Evolutionary conservation across 2,797 vertebrate species (phyloP).

Genomic region (Pitangus sulphuratus): DNA sequence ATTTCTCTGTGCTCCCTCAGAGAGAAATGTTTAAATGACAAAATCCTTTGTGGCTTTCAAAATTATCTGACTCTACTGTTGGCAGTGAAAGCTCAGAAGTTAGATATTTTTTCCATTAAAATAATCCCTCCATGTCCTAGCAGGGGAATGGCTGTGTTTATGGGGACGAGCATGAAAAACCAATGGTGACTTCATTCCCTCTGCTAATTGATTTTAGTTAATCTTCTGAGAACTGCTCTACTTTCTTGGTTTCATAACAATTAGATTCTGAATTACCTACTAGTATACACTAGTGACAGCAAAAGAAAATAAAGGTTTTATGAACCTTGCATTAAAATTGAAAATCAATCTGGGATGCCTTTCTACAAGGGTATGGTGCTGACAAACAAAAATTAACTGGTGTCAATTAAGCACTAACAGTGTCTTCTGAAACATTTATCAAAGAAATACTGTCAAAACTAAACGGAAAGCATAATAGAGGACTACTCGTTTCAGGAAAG

Average conservation of each 20-base stretch:
- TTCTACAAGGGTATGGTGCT: neutral
- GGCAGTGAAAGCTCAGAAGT: neutral
- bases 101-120: neutral
- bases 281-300: neutral
- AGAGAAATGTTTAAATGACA: neutral
- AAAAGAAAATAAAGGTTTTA: constrained; percentile 36
- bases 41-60: neutral
- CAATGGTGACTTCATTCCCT: neutral
- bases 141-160: neutral
- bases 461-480: neutral
- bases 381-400: neutral
- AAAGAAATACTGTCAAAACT: neutral
- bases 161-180: neutral
- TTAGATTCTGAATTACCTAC: neutral
- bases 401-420: neutral
- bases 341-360: neutral
- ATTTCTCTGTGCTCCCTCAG: neutral
- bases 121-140: neutral
- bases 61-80: constrained; percentile 6
- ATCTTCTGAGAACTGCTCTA: constrained; percentile 40
- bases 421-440: neutral
- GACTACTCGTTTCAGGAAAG: neutral
- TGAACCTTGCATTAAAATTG: neutral
- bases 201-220: constrained; percentile 45
- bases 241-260: constrained; percentile 41